Evolutionary conservation across 2,113 vertebrate genomes (phyloP).

Genomic region (Pimephales promelas): DNA sequence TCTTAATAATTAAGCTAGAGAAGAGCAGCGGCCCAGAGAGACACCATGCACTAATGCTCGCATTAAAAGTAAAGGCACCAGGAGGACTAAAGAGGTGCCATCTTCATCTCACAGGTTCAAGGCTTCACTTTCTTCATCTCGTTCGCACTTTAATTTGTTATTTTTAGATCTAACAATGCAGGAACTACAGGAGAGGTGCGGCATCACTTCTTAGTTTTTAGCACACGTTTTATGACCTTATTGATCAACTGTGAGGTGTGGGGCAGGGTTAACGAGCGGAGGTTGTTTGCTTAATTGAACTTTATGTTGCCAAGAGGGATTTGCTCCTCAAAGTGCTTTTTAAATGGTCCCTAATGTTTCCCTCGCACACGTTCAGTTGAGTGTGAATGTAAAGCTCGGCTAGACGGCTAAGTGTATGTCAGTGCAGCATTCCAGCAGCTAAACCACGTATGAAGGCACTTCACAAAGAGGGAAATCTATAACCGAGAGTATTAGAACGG

Average conservation of each 20-base stretch:
- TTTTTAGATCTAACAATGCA: slow-evolving; percentile 12
- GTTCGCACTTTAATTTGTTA: background rate
- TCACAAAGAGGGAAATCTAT: background rate
- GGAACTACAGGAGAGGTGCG: slow-evolving; percentile 13
- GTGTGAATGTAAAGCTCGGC: slow-evolving; percentile 39
- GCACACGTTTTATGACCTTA: slow-evolving; percentile 49
- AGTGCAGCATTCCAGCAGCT: slow-evolving; percentile 16
- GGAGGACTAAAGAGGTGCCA: slow-evolving; percentile 59
- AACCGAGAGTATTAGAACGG: background rate
- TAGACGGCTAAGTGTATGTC: background rate
- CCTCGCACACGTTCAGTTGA: slow-evolving; percentile 21
- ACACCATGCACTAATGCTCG: slow-evolving; percentile 63
- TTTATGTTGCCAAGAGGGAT: slow-evolving; percentile 60
- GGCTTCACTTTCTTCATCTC: background rate
- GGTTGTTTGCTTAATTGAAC: slow-evolving; percentile 64
- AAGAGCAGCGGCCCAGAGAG: slow-evolving; percentile 62
- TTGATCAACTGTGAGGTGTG: slow-evolving; percentile 58
- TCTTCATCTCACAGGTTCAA: slow-evolving; percentile 27
- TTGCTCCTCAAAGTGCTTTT: slow-evolving; percentile 57
- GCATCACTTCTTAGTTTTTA: slow-evolving; percentile 52
- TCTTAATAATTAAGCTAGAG: slow-evolving; percentile 71
- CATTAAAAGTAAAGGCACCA: slow-evolving; percentile 66
- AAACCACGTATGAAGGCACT: background rate
- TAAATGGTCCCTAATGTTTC: slow-evolving; percentile 63
- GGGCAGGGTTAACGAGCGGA: slow-evolving; percentile 58